A percentile compares a stretch with the other conserved stretches of the same genome.
These are phyloP conservation scores for Bolinopsis microptera DNA, from an alignment of 37 sponge, comb jelly and placozoan species.

Conservation along the genomic window DNA sequence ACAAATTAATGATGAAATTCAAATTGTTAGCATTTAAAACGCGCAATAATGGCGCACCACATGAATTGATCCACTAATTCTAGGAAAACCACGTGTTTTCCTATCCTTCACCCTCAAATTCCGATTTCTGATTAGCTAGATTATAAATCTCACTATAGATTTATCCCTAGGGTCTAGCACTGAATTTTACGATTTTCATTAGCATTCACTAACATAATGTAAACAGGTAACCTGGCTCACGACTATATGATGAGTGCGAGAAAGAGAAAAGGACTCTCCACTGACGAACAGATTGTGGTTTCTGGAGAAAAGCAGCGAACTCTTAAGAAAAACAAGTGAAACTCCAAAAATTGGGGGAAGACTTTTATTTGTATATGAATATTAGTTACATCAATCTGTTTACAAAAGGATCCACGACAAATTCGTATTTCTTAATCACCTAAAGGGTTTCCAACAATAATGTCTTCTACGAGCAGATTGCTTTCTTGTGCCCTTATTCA, in stretches of 20 bases:
- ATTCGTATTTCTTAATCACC: too few relatives aligned
- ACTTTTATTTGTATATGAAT: neutral
- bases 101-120: too few relatives aligned
- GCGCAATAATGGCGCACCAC: neutral
- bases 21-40: neutral
- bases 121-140: too few relatives aligned
- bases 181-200: too few relatives aligned
- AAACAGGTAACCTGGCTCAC: slow-evolving; percentile 76
- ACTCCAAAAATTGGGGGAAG: neutral
- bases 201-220: neutral
- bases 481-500: too few relatives aligned
- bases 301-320: slow-evolving; percentile 98
- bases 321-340: slow-evolving; percentile 71
- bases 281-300: slow-evolving; percentile 89
- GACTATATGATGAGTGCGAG: slow-evolving; percentile 87
- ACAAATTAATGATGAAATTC: neutral
- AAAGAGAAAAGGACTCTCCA: slow-evolving; percentile 85
- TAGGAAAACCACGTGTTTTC: neutral
- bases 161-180: too few relatives aligned
- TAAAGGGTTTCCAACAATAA: too few relatives aligned
- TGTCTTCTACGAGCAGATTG: too few relatives aligned
- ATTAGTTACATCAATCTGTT: neutral
- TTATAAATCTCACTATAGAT: too few relatives aligned
- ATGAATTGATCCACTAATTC: neutral
- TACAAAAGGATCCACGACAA: neutral